These are phyloP conservation scores for Eupristina koningsbergeri DNA, from an alignment of 1,140 invertebrate species.

Conservation along the genomic window DNA sequence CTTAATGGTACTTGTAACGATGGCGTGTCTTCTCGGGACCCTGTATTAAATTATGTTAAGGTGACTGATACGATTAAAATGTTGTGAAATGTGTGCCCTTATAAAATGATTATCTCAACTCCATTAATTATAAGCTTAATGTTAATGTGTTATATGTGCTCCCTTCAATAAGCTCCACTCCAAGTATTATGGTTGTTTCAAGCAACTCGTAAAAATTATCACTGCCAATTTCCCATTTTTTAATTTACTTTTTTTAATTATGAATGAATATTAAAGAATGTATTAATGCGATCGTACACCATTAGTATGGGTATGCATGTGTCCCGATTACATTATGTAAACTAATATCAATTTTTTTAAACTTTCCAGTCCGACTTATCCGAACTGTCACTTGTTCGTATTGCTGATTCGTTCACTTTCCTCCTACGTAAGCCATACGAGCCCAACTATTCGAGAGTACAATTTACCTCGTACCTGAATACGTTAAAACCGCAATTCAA, in stretches of 20 bases:
- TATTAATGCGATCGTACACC: no score
- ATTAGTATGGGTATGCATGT: no score
- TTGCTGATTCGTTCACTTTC: no score
- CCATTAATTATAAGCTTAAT: constrained; percentile 28
- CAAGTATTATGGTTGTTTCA: background rate
- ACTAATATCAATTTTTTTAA: no score
- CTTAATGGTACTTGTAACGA: constrained; percentile 29
- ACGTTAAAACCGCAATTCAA: no score
- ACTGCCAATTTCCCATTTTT: constrained; percentile 6
- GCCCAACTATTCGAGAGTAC: no score
- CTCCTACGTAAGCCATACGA: no score
- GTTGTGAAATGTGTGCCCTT: constrained; percentile 1
- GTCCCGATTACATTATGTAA: no score
- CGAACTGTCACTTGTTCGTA: no score
- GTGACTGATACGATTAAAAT: constrained; percentile 40
- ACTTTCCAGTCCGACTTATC: no score
- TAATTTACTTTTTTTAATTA: constrained; percentile 25
- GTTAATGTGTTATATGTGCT: constrained; percentile 8
- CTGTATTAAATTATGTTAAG: constrained; percentile 16
- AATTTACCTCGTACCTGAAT: no score
- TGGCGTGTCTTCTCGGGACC: background rate
- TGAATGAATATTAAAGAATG: constrained; percentile 24
- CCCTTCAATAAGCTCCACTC: background rate
- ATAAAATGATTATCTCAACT: constrained; percentile 32
- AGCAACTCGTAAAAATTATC: background rate